Evolutionary conservation across 2,888 invertebrate genomes (phyloP), one percentile per base, ranked within the genome.

Genomic region (Cheilosia variabilis): DNA sequence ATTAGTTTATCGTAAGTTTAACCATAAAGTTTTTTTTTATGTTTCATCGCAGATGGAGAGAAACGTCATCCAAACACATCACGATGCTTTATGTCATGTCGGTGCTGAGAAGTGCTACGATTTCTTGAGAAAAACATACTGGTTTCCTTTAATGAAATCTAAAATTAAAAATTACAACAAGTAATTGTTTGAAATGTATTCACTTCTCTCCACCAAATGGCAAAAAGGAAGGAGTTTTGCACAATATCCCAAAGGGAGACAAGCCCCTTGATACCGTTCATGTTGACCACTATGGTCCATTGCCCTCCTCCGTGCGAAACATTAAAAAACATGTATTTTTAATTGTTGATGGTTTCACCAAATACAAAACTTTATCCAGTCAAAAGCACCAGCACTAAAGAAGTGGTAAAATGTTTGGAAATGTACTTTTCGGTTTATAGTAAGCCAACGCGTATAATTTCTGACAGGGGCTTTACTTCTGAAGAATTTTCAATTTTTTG

Each of bases 281-380:
- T 55, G 69, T 93, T 0, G 92, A 93, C 83, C 92, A 92, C 83
- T 72, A 92, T 6, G 91, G 92, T 6, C 92, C 92, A 3, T 91
- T 92, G 69, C 88, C 89, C 10, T 88, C 78, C 88, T 9, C 88
- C 73, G 15, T 90, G 15, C 31, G 62, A 10, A 72, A 62, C 2
- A 9, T 88, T 88, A 37, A 92, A 63, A 87, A 87, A 15, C 43
- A 77, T 19, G 68, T 77, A 31, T 81, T 87, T 43, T 43, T 81
- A 17, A 22, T 65, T 6, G 57, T 71, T n/a, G 79, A 75, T 65
- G 75, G 65, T 0, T 84, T 84, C 45, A 69, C 90, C 0, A 91
- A 91, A 73, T 91, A 75, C 89, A 0, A 88, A 90, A 47, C 65
- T 31, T 91, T 78, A 57, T 31, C 17, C 72, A 17, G 68, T 76